Evolutionary conservation across 2,797 vertebrate species (phyloP), one percentile per base, ranked within the genome.

Genomic region (Fratercula arctica): DNA sequence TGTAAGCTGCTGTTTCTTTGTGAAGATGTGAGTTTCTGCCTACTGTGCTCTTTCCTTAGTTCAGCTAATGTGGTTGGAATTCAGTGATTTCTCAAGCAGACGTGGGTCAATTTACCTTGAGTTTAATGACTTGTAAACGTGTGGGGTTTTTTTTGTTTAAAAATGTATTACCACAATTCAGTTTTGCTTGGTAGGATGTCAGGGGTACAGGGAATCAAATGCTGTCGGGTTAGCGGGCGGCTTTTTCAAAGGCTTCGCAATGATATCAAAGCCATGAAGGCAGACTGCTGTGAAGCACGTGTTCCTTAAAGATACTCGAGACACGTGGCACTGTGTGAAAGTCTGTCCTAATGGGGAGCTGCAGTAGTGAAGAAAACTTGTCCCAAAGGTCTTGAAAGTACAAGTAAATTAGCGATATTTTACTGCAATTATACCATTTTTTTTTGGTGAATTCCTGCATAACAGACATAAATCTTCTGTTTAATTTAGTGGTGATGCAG

Each of bases 151-250:
- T 85, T 64, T 33, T 23, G 29, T 82, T 78, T 60, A 68, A 89
- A 88, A 87, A 57, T 60, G 5, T 50, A 1, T 45, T 69, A 6
- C 13, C 18, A 60, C 16, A 64, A 41, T 63, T 91, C 48, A 63
- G 11, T 81, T 78, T 64, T 77, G n/a, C 69, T 80, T 89, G 56
- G 16, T 70, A 75, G 29, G 24, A 54, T 0, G 0, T 78, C 59
- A 85, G 73, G 50, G 53, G 29, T 67, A 21, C 26, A 60, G 53
- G 18, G 56, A 37, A 57, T 78, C 25, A 46, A 74, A 39, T 69
- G 18, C 29, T 76, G 1, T 64, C 48, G n/a, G 16, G 1, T 68
- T 68, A 35, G 9, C 0, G 0, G 19, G 10, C 18, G n/a, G 33
- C 17, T 51, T 61, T 74, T 82, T 74, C 70, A 78, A 79, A 92